phyloP scores from a whole-genome alignment of 2,797 vertebrate species.

The Carcharodon carcharias region DNA sequence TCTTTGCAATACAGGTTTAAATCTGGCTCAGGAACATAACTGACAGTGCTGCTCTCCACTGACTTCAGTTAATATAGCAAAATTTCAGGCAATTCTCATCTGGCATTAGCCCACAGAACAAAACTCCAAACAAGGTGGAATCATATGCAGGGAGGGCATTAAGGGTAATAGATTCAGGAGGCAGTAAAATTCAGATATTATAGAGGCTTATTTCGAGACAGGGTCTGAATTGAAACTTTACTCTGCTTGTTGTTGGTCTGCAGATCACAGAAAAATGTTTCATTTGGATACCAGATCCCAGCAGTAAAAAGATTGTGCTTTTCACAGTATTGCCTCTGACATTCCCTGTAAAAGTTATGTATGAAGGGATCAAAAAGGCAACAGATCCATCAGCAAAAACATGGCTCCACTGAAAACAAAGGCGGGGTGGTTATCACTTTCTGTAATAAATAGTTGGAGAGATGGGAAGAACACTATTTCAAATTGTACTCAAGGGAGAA shows the following conservation, averaged over 20 bases:
- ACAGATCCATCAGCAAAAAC: no score
- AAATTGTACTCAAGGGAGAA: no score
- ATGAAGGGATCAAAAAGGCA: no score
- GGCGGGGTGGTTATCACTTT: no score
- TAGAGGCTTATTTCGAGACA: background rate
- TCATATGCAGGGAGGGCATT: background rate
- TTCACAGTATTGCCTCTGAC: background rate
- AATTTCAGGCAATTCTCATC: background rate
- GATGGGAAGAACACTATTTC: no score
- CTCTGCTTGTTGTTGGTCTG: background rate
- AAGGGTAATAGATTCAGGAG: background rate
- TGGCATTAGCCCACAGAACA: background rate
- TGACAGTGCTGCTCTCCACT: background rate
- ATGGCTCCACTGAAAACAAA: no score
- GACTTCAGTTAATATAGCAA: background rate
- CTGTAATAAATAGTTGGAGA: no score
- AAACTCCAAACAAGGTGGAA: background rate
- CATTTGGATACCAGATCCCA: background rate
- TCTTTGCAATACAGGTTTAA: background rate
- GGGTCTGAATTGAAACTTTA: background rate
- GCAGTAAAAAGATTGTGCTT: background rate
- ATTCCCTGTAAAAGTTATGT: background rate
- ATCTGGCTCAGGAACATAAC: background rate
- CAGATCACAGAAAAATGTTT: background rate
- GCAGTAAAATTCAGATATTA: background rate